These are phyloP conservation scores for Aporrectodea caliginosa DNA, from an alignment of 1,140 invertebrate genomes.

Conservation along the genomic window DNA sequence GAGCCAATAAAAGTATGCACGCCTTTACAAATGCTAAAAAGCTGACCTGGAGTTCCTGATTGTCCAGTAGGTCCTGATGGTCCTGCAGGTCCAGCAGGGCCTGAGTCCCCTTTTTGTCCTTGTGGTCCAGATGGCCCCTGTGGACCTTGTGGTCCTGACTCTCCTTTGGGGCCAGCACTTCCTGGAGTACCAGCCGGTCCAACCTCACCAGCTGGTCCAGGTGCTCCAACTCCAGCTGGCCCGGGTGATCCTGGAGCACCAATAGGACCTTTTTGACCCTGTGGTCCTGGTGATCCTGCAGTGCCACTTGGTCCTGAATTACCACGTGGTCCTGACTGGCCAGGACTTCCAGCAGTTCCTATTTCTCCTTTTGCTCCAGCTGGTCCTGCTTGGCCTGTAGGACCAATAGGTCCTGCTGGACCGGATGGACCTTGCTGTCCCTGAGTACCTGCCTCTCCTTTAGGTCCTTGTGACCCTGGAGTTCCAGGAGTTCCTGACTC, in stretches of 20 bases:
- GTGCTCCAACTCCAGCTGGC: background rate
- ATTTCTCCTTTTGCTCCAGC: slow-evolving; percentile 1
- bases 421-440: slow-evolving; percentile 25
- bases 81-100: slow-evolving; percentile 3
- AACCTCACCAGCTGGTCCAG: slow-evolving; percentile 7
- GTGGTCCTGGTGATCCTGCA: slow-evolving; percentile 9
- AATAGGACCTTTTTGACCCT: slow-evolving; percentile 2
- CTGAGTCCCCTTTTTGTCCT: background rate
- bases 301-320: slow-evolving; percentile 9
- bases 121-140: slow-evolving; percentile 5
- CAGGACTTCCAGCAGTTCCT: slow-evolving; percentile 11
- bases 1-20: no score
- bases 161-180: slow-evolving; percentile 12
- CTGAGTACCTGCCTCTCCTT: slow-evolving; percentile 17
- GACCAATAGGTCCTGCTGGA: background rate
- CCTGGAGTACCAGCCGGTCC: slow-evolving; percentile 5
- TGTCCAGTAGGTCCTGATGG: background rate
- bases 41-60: background rate
- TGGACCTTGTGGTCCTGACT: background rate
- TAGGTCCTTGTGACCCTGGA: slow-evolving; percentile 6
- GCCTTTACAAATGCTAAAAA: background rate
- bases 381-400: background rate
- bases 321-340: slow-evolving; percentile 10
- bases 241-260: slow-evolving; percentile 8
- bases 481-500: slow-evolving; percentile 38